Conservation (phyloP, 2,888 invertebrate species). For the Agonopterix subpropinquella region DNA sequence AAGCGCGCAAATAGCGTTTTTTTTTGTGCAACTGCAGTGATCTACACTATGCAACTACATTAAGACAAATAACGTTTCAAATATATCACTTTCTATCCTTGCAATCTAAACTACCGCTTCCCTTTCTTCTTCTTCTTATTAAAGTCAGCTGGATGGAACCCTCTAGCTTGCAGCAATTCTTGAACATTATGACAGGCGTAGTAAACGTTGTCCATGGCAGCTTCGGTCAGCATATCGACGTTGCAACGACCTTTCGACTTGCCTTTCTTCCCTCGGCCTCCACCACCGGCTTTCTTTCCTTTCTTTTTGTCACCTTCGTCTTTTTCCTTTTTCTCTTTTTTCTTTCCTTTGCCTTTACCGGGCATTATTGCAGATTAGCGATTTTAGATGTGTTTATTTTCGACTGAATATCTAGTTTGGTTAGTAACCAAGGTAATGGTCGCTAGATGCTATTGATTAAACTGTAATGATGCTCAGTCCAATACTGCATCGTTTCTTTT, state of each 20-base stretch:
- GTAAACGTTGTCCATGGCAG: conserved; percentile 96
- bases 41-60: no score
- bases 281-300: conserved; percentile 65
- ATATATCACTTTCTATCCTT: no score
- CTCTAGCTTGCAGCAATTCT: conserved; percentile 88
- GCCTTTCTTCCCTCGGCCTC: conserved; percentile 67
- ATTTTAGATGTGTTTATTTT: neutral
- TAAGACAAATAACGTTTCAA: no score
- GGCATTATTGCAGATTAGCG: conserved; percentile 33
- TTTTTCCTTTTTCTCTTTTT: conserved; percentile 48
- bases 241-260: conserved; percentile 80
- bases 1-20: no score
- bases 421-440: no score
- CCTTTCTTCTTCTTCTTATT: conserved; percentile 92
- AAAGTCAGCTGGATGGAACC: conserved; percentile 92
- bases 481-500: no score
- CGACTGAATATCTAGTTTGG: no score
- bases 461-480: no score
- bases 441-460: no score
- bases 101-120: conserved; percentile 50
- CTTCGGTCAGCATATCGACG: conserved; percentile 90
- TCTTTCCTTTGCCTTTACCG: conserved; percentile 42
- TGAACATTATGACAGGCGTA: conserved; percentile 95
- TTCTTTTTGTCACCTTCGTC: conserved; percentile 39
- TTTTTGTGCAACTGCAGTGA: no score